Evolutionary conservation across 2,888 invertebrate genomes (phyloP), one percentile per base, ranked within the genome.

Genomic region (Neocrepidodera transversa): DNA sequence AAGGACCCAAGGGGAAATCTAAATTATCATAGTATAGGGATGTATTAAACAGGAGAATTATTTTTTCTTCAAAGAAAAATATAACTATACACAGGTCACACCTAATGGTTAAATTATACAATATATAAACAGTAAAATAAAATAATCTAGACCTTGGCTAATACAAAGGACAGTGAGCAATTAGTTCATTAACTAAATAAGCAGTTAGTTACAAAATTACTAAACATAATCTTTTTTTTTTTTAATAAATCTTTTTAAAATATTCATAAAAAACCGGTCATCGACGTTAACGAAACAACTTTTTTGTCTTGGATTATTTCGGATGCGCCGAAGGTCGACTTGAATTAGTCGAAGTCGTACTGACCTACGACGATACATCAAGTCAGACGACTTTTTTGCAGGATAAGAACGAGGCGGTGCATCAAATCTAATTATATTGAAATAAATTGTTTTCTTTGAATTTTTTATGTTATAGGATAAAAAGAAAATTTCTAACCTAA

Each of bases 1-100:
- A 11, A 26, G 23, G 23, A 16, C 45, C 45, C 26, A 28, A 10
- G 14, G 28, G 26, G 14, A 28, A 45, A 13, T 8, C 14, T 18
- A 45, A 45, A 45, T 45, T 45, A 26, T 45, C n/a, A 18, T 4
- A n/a, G n/a, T n/a, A n/a, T n/a, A 18, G 23, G 45, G 14, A n/a
- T 26, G 4, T 13, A 45, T 45, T 45, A 45, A 45, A 45, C 45
- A 14, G 26, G 26, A 26, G 42, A 42, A 20, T 42, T 18, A 13
- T 18, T 42, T 13, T 10, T n/a, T 13, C 42, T 42, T 18, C 42
- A 42, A 42, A 23, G 23, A 23, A 23, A 23, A 23, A 23, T 5
- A 23, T 23, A 5, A 23, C 6, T 23, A 23, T 23, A n/a, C n/a
- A 5, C 6, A 23, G 23, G 23, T 23, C 6, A 5, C 13, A 20